phyloP scores from a whole-genome alignment of 35 echinoderm and acorn worm species.

The Heliocidaris erythrogramma region DNA sequence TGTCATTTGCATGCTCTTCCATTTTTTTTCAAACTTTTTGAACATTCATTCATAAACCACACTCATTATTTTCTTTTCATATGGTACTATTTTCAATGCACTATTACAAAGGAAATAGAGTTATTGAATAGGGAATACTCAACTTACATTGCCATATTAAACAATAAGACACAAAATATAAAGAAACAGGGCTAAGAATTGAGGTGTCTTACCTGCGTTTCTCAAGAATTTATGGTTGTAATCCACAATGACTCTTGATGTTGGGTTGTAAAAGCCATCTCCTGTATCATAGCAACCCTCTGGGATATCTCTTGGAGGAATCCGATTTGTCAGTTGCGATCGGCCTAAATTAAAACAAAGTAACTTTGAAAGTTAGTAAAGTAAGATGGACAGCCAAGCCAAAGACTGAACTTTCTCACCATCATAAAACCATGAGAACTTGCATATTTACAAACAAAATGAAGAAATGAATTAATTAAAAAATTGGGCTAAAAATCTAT shows the following conservation, averaged over 20 bases:
- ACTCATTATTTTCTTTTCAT: too few species aligned
- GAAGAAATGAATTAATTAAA: not conserved
- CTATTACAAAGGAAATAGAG: too few species aligned
- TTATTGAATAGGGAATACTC: too few species aligned
- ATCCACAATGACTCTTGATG: conserved; percentile 91
- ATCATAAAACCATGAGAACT: not conserved
- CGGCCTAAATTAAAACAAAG: conserved; percentile 64
- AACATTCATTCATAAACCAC: too few species aligned
- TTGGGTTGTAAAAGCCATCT: conserved; percentile 85
- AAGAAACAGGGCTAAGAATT: too few species aligned
- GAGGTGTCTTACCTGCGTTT: conserved; percentile 82
- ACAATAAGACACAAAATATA: too few species aligned
- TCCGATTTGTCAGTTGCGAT: conserved; percentile 87
- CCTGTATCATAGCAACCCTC: conserved; percentile 95
- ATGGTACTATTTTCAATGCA: too few species aligned
- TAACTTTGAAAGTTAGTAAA: not conserved
- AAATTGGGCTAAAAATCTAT: not conserved
- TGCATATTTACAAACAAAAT: not conserved
- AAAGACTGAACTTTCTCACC: not conserved
- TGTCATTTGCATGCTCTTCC: too few species aligned
- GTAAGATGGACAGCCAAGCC: not conserved
- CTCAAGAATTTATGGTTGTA: conserved; percentile 99
- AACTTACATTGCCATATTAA: too few species aligned
- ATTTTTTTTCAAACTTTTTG: too few species aligned
- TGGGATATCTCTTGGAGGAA: conserved; percentile 93